Percentiles rank a stretch among this genome's conserved stretches.
Conservation (phyloP, 2,113 vertebrate genomes). For the Pelobates fuscus region DNA sequence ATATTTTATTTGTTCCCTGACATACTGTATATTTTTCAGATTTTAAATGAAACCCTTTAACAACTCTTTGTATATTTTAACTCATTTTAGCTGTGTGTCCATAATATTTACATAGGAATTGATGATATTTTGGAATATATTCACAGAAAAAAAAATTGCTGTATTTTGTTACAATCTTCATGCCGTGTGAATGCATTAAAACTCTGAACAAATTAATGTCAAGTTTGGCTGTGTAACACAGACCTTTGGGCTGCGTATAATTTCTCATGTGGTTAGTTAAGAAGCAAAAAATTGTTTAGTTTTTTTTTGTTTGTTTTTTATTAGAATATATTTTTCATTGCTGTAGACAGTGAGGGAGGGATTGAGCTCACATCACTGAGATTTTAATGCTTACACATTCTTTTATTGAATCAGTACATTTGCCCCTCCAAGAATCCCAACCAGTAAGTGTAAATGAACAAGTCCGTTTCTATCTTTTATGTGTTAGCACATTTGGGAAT, state of each 20-base stretch:
- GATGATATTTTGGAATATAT: slow-evolving; percentile 69
- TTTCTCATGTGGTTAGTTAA: slow-evolving; percentile 19
- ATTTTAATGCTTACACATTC: too few relatives aligned
- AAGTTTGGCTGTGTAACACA: slow-evolving; percentile 66
- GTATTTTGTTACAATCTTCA: slow-evolving; percentile 79
- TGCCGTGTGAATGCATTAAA: slow-evolving; percentile 72
- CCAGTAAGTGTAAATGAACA: background rate
- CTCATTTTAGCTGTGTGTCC: slow-evolving; percentile 71
- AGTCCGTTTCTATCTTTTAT: background rate
- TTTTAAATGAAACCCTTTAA: slow-evolving; percentile 79
- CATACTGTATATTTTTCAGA: slow-evolving; percentile 73
- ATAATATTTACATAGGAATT: slow-evolving; percentile 76
- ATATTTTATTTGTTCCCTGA: slow-evolving; percentile 63
- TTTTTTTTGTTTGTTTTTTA: too few relatives aligned
- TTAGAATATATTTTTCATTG: slow-evolving; percentile 13
- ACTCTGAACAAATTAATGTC: slow-evolving; percentile 68
- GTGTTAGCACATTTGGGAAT: slow-evolving; percentile 32
- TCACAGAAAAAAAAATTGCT: slow-evolving; percentile 71
- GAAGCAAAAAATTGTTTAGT: slow-evolving; percentile 32
- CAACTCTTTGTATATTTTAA: slow-evolving; percentile 78
- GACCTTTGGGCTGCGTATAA: slow-evolving; percentile 60
- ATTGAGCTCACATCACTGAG: too few relatives aligned
- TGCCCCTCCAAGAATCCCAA: background rate
- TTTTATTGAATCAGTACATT: too few relatives aligned
- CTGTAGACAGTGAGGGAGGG: too few relatives aligned